Conservation (phyloP, 2,888 invertebrate species). For the Panzeria rudis region DNA sequence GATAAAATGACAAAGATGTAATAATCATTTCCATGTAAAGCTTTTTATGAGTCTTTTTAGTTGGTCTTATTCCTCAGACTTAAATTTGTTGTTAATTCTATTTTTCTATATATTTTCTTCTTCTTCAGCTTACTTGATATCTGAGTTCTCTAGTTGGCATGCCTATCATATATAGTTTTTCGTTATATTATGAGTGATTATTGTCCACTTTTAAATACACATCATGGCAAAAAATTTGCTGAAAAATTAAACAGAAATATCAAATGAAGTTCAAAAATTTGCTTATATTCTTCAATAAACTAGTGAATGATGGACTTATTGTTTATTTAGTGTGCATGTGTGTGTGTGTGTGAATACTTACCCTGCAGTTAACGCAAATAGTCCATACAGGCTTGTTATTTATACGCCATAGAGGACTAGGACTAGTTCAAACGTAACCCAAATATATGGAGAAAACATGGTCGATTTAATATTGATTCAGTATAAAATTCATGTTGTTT, state of each 20-base stretch:
- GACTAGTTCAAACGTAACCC: too few relatives aligned
- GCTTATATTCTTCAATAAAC: conserved; percentile 12
- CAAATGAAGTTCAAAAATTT: conserved; percentile 44
- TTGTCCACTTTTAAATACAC: conserved; percentile 59
- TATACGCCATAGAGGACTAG: too few relatives aligned
- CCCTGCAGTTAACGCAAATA: too few relatives aligned
- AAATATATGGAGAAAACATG: too few relatives aligned
- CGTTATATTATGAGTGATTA: conserved; percentile 58
- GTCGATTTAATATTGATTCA: too few relatives aligned
- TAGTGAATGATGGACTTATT: conserved; percentile 22
- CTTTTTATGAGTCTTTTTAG: not conserved
- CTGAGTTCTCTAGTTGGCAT: conserved; percentile 48
- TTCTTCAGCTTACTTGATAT: conserved; percentile 35
- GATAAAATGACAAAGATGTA: too few relatives aligned
- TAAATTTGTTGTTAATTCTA: conserved; percentile 1
- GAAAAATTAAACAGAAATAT: conserved; percentile 9
- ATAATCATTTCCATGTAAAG: too few relatives aligned
- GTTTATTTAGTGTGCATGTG: conserved; percentile 14
- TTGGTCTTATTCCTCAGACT: not conserved
- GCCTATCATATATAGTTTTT: conserved; percentile 48
- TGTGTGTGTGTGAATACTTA: not conserved
- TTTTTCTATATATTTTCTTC: not conserved
- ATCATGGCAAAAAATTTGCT: conserved; percentile 19
- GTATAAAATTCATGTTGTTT: too few relatives aligned
- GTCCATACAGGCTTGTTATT: too few relatives aligned